phyloP scores from a whole-genome alignment of 2,797 vertebrate genomes.

The Chlorospingus flavigularis region DNA sequence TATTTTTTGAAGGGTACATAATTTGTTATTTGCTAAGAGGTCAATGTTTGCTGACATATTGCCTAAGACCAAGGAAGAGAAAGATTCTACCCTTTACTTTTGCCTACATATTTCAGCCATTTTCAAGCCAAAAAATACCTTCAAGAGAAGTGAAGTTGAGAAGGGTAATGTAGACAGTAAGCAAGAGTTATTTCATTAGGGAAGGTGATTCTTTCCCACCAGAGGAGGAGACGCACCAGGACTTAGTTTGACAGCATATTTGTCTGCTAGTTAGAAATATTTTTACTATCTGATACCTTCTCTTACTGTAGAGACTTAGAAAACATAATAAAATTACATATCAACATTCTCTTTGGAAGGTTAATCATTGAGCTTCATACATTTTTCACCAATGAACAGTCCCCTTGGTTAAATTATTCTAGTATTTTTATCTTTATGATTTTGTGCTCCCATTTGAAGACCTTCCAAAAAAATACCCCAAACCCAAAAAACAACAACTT shows the following conservation, averaged over 20 bases:
- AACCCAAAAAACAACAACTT: background rate
- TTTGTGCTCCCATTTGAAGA: background rate
- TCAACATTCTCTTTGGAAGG: background rate
- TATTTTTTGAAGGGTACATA: background rate
- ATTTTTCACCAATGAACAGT: background rate
- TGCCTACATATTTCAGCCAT: background rate
- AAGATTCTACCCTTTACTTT: background rate
- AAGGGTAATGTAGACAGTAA: background rate
- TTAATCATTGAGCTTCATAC: background rate
- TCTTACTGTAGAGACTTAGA: background rate
- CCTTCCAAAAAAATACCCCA: fast-evolving
- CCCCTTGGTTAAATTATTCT: background rate
- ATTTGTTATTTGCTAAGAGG: background rate
- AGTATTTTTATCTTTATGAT: background rate
- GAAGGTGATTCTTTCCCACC: background rate
- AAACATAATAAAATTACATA: background rate
- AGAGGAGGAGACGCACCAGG: background rate
- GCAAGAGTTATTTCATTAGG: background rate
- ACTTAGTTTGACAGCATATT: background rate
- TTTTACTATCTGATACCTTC: background rate
- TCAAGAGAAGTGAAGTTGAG: background rate
- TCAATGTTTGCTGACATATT: background rate
- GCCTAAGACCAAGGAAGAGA: background rate
- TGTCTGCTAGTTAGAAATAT: background rate
- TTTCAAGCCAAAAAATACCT: background rate